A percentile compares a stretch with the other conserved stretches of the same genome.
phyloP scores from a whole-genome alignment of 2,797 vertebrate genomes.

The Octomys mimax region DNA sequence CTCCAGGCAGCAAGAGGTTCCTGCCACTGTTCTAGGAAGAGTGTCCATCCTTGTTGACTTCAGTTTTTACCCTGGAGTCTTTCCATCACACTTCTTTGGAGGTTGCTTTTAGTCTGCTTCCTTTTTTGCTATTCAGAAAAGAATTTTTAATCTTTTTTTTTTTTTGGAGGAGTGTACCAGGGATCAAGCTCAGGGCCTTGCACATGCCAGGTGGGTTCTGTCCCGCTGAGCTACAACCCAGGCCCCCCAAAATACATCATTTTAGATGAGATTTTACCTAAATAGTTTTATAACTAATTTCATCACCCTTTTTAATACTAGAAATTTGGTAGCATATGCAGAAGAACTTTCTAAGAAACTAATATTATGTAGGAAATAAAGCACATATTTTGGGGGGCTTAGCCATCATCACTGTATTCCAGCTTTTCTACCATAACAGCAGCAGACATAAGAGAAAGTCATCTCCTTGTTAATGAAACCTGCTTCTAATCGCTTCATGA shows the following conservation, averaged over 20 bases:
- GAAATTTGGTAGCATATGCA: background rate
- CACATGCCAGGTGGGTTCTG: too few species aligned
- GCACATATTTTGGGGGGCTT: background rate
- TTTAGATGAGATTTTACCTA: background rate
- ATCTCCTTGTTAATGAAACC: background rate
- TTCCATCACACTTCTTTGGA: constrained; percentile 14
- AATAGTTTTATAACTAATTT: background rate
- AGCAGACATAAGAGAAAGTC: background rate
- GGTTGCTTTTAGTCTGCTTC: background rate
- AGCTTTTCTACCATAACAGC: background rate
- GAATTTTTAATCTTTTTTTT: background rate
- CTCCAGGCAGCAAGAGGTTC: background rate
- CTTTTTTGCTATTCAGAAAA: constrained; percentile 23
- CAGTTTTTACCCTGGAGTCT: background rate
- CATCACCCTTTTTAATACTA: background rate
- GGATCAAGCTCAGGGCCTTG: too few species aligned
- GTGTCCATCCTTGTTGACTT: background rate
- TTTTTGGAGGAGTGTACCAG: too few species aligned
- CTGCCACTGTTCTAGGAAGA: background rate
- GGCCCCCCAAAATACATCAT: background rate
- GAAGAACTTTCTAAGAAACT: background rate
- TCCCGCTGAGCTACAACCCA: too few species aligned
- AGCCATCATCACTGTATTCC: background rate
- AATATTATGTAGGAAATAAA: background rate
- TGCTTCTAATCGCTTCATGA: background rate